A percentile compares a stretch with the other conserved stretches of the same genome.
Conservation (phyloP, 2,888 invertebrate species). For the Neoascia interrupta region DNA sequence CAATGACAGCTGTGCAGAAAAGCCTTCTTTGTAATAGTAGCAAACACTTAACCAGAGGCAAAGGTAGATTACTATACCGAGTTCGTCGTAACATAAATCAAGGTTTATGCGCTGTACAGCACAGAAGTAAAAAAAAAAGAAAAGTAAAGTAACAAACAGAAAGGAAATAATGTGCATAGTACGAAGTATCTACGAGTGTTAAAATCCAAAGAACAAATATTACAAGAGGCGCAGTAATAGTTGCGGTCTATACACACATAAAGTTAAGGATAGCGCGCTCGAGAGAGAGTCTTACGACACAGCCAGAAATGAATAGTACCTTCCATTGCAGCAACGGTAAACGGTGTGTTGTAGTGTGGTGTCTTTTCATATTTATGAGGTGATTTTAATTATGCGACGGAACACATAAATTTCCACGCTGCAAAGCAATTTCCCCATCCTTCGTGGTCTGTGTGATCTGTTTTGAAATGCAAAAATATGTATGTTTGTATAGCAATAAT, state of each 20-base stretch:
- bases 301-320: constrained; percentile 9
- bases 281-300: constrained; percentile 11
- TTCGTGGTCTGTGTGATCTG: constrained; percentile 43
- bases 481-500: background rate
- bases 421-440: constrained; percentile 62
- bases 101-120: constrained; percentile 16
- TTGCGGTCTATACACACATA: constrained; percentile 1
- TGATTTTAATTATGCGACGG: constrained; percentile 68
- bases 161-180: constrained; percentile 18
- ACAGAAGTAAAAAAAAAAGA: background rate
- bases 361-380: constrained; percentile 66
- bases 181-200: too few species aligned
- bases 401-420: constrained; percentile 64
- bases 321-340: constrained; percentile 2
- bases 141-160: background rate
- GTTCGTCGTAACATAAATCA: constrained; percentile 52
- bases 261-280: background rate
- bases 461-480: constrained; percentile 59
- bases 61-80: constrained; percentile 31
- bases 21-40: background rate
- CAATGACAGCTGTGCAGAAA: background rate
- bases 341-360: constrained; percentile 44
- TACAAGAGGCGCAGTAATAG: constrained; percentile 40
- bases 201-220: constrained; percentile 61
- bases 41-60: constrained; percentile 1